These are phyloP conservation scores for Polia nebulosa DNA, from an alignment of 2,888 invertebrate genomes.

Conservation along the genomic window DNA sequence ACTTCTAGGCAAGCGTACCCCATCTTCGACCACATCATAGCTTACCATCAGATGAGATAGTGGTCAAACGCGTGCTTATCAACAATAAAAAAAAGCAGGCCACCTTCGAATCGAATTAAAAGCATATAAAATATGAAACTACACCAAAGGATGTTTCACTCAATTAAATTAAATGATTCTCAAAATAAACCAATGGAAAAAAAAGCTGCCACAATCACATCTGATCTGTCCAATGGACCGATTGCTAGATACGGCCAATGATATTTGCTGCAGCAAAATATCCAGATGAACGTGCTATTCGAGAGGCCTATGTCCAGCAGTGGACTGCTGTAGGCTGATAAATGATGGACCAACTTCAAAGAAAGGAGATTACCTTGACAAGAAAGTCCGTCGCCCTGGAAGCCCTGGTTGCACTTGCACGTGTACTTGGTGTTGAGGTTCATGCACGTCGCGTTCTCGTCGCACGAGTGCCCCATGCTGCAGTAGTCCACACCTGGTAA, in stretches of 20 bases:
- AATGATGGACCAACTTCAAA: background rate
- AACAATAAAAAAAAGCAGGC: too few relatives aligned
- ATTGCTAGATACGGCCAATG: background rate
- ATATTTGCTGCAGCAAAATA: background rate
- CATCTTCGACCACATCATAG: too few relatives aligned
- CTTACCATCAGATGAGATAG: too few relatives aligned
- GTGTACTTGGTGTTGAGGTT: constrained; percentile 97
- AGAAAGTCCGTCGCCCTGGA: constrained; percentile 95
- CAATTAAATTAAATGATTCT: background rate
- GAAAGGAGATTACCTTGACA: constrained; percentile 92
- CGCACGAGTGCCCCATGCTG: constrained; percentile 96
- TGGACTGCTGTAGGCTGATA: background rate
- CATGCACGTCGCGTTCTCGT: constrained; percentile 97
- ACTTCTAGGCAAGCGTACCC: too few relatives aligned
- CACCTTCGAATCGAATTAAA: too few relatives aligned
- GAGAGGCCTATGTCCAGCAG: too few relatives aligned
- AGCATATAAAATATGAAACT: background rate
- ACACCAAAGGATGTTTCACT: background rate
- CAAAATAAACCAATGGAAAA: too few relatives aligned
- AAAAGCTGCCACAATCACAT: background rate
- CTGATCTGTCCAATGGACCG: background rate
- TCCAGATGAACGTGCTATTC: background rate
- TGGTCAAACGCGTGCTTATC: too few relatives aligned
- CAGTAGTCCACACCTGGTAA: constrained; percentile 96
- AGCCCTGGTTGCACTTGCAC: constrained; percentile 97